Percentiles rank a stretch among this genome's conserved stretches.
Conservation (phyloP, 2,113 vertebrate species). For the Chitala chitala region DNA sequence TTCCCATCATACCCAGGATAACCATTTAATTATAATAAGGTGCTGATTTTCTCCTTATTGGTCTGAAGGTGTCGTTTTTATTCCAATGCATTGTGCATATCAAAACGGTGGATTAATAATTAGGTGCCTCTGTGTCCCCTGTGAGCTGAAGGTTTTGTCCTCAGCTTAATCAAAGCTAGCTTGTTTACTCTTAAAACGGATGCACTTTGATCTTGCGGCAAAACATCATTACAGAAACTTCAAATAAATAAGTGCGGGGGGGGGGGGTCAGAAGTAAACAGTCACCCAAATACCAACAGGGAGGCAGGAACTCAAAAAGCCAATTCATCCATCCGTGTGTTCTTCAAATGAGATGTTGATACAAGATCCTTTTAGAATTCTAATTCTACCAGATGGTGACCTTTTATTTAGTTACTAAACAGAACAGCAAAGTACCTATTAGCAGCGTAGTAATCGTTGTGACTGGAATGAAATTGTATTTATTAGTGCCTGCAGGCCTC, state of each 20-base stretch:
- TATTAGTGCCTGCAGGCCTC: constrained; percentile 24
- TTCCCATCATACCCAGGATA: too few species aligned
- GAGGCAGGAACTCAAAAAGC: background rate
- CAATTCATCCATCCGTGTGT: constrained; percentile 17
- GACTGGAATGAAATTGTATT: constrained; percentile 38
- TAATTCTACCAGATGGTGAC: constrained; percentile 25
- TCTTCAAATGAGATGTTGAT: constrained; percentile 25
- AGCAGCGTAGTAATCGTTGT: constrained; percentile 25
- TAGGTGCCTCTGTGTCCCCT: background rate
- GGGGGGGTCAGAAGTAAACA: background rate
- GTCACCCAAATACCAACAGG: background rate
- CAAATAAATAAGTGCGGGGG: background rate
- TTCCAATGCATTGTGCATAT: background rate
- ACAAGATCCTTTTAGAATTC: constrained; percentile 3
- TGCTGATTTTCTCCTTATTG: too few species aligned
- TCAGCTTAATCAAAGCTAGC: background rate
- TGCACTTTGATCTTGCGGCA: constrained; percentile 1
- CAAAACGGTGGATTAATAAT: background rate
- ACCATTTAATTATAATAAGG: too few species aligned
- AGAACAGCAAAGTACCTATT: constrained; percentile 25
- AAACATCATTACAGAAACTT: constrained; percentile 5
- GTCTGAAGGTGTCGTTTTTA: background rate
- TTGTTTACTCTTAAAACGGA: background rate
- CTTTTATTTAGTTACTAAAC: constrained; percentile 24
- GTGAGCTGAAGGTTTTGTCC: background rate